Base-by-base conservation (phyloP, 1,140 invertebrate species). In the Orchestia grillus region DNA sequence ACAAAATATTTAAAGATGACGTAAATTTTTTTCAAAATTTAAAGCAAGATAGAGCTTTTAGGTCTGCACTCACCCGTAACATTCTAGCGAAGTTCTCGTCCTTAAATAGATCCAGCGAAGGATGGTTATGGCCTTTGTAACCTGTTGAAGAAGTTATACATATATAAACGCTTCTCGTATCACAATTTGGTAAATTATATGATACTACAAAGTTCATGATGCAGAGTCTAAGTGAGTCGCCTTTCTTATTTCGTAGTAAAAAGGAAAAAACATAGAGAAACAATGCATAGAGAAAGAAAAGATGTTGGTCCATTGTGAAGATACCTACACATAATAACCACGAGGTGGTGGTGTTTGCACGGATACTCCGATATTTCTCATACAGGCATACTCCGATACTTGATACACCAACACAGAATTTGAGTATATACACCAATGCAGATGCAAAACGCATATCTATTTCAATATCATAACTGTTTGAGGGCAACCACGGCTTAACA, bases 91-190 rank as follows among this genome's bases (percentile, higher is more conserved):
- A 96, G 47, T 43, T 45, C 8, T 97, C 41, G 43, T 95, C 62
- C 96, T 96, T 97, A 95, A 97, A 97, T 96, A 95, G 91, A 44
- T 91, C 44, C 40, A 44, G 62, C 1, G 90, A 44, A 45, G 95
- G 42, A 88, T 94, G 92, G 6, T 45, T 42, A 11, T 94, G 92
- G 23, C 92, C 92, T 44, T 47, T 94, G 92, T 94, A 94, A 0
- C 92, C 92, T 94, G 92, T 44, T 45, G 28, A 43, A 44, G 53
- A 87, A 15, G 62, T 41, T 42, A 41, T 41, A 44, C 8, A 90
- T 42, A 42, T 90, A n/a, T n/a, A n/a, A n/a, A n/a, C n/a, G 88
- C 88, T 90, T 8, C 0, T 90, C 4, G 28, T 16, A 0, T 41
- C 41, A 41, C 88, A 36, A 36, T 77, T 77, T 23, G 36, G 1